These are phyloP conservation scores for Deilephila porcellus DNA, from an alignment of 2,888 invertebrate genomes.

Conservation along the genomic window DNA sequence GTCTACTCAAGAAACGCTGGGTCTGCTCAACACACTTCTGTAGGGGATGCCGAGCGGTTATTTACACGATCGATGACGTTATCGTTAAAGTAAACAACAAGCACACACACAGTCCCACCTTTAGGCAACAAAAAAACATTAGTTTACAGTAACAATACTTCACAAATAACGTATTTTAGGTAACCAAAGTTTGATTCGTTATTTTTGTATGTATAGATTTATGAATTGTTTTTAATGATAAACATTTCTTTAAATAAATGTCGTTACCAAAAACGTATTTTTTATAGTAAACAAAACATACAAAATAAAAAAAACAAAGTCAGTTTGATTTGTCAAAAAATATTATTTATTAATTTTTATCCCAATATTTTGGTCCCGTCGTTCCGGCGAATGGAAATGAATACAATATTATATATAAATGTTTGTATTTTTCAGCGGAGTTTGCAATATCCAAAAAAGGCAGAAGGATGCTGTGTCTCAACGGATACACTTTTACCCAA, in stretches of 20 bases:
- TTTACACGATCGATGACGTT: constrained; percentile 45
- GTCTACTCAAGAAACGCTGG: constrained; percentile 37
- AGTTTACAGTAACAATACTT: not conserved
- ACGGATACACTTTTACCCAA: constrained; percentile 49
- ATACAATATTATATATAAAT: not conserved
- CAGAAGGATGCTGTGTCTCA: constrained; percentile 41
- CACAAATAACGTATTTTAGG: not conserved
- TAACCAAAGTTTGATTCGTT: not conserved
- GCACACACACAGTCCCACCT: constrained; percentile 47
- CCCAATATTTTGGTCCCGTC: too few relatives aligned
- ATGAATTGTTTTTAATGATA: not conserved
- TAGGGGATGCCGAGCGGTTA: constrained; percentile 48
- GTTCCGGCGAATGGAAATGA: too few relatives aligned
- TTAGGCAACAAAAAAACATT: not conserved
- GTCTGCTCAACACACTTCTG: constrained; percentile 46
- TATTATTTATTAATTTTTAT: too few relatives aligned
- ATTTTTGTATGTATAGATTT: not conserved
- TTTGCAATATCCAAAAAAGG: constrained; percentile 36
- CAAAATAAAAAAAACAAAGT: too few relatives aligned
- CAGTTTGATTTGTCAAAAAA: too few relatives aligned
- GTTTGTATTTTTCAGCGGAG: not conserved
- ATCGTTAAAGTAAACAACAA: constrained; percentile 41
- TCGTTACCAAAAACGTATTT: too few relatives aligned
- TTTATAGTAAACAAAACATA: too few relatives aligned
- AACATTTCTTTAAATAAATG: not conserved